phyloP scores from a whole-genome alignment of 1,140 invertebrate genomes.

The Lepidostoma basale region DNA sequence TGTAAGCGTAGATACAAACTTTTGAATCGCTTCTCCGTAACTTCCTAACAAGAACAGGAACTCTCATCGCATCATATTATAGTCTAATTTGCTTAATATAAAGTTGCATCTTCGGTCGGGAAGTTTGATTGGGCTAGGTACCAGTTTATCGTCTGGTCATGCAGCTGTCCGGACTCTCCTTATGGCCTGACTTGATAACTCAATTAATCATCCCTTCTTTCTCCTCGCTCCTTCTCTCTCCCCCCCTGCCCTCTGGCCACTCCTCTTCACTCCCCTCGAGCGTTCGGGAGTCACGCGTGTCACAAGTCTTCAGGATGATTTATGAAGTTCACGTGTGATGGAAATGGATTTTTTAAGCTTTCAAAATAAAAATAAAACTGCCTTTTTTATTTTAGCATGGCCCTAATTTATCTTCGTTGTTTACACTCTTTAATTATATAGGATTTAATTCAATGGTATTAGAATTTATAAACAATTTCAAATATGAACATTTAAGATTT shows the following conservation, averaged over 20 bases:
- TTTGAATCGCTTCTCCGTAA: too few relatives aligned
- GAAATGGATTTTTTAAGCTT: not conserved
- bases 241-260: not conserved
- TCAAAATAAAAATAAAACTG: not conserved
- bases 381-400: not conserved
- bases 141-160: not conserved
- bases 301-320: conserved; percentile 6
- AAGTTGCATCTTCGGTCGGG: conserved; percentile 15
- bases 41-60: too few relatives aligned
- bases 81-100: conserved; percentile 22
- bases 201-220: conserved; percentile 15
- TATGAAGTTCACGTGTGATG: conserved; percentile 14
- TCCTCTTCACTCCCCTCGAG: not conserved
- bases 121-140: conserved; percentile 12
- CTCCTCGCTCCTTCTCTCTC: not conserved
- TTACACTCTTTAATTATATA: not conserved
- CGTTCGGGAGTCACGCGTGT: not conserved
- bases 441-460: not conserved
- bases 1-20: too few relatives aligned
- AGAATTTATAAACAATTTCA: not conserved
- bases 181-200: conserved; percentile 5
- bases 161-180: conserved; percentile 6
- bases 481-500: not conserved
- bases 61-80: not conserved
- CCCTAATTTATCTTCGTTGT: not conserved